Base-by-base conservation (phyloP, 2,797 vertebrate genomes). In the Amphiprion clarkii region DNA sequence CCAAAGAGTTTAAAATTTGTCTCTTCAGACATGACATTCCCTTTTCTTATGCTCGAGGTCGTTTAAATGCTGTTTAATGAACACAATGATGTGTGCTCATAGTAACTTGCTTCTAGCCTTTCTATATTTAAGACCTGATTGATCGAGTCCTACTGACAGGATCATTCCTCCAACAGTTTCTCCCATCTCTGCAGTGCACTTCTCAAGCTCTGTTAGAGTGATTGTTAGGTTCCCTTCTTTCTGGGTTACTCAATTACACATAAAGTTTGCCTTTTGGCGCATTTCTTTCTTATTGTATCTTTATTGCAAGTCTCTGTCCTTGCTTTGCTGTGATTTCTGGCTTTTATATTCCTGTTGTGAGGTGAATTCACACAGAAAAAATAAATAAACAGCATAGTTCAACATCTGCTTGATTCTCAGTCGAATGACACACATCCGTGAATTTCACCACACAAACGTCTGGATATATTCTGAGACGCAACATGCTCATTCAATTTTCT, bases 401-500 rank as follows among this genome's bases (percentile, higher is more conserved):
- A 74, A 33, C 66, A 78, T 82, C 40, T 78, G 55, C 63, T 29
- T 14, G 29, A 67, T 78, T 65, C 31, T 59, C 17, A 40, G 40
- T 29, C 13, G 33, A 76, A 68, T 56, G 33, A 36, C 65, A 49
- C 19, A 69, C 51, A 63, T 56, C 57, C 49, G 69, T 75, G 42
- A 57, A 67, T 53, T 68, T 67, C 46, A 69, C 44, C 42, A 46
- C 70, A 70, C 53, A 68, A 65, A 56, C 39, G 59, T 55, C 64
- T 7, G 0, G 44, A 78, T 71, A 55, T 65, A 67, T 69, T 72
- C 57, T 57, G n/a, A 75, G 54, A 57, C 46, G 40, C 55, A 70
- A 76, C 49, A 71, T 57, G 48, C 48, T 73, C 60, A 52, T 85
- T 83, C 64, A 72, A 48, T 83, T 74, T 70, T 74, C 52, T 89